Conservation (phyloP, 2,113 vertebrate species). For the Macroglossus sobrinus region DNA sequence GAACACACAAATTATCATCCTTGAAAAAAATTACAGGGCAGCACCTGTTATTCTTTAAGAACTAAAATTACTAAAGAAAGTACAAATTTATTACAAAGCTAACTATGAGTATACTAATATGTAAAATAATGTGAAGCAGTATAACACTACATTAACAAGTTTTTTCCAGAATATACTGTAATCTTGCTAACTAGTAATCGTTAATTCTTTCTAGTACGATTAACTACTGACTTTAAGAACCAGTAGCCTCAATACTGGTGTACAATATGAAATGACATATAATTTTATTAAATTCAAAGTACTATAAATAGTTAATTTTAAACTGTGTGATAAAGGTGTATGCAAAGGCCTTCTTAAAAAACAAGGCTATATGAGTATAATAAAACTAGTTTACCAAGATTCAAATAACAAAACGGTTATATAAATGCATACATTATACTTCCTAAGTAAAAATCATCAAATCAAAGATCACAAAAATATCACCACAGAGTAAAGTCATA, state of each 20-base stretch:
- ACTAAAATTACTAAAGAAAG: slow-evolving; percentile 67
- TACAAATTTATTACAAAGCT: slow-evolving; percentile 62
- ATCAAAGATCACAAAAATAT: slow-evolving; percentile 69
- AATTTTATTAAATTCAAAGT: slow-evolving; percentile 63
- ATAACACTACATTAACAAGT: slow-evolving; percentile 63
- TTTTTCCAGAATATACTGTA: slow-evolving; percentile 37
- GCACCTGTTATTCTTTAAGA: slow-evolving; percentile 47
- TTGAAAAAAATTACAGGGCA: slow-evolving; percentile 11
- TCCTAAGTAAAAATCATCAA: slow-evolving; percentile 60
- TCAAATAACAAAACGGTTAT: slow-evolving; percentile 60
- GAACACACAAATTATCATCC: slow-evolving; percentile 61
- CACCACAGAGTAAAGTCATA: slow-evolving; percentile 60
- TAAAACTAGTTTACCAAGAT: slow-evolving; percentile 69
- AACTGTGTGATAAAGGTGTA: slow-evolving; percentile 65
- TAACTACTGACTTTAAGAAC: slow-evolving; percentile 36
- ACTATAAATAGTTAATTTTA: slow-evolving; percentile 42
- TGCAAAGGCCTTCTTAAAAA: slow-evolving; percentile 66
- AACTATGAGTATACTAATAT: slow-evolving; percentile 48
- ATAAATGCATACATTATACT: slow-evolving; percentile 67
- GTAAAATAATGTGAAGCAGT: slow-evolving; percentile 55
- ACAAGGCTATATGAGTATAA: slow-evolving; percentile 69
- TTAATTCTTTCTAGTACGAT: slow-evolving; percentile 45
- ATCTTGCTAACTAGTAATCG: slow-evolving; percentile 45
- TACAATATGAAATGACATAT: slow-evolving; percentile 57
- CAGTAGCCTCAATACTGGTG: slow-evolving; percentile 39